Base-by-base conservation (phyloP, 2,888 invertebrate species). In the Automeris io region DNA sequence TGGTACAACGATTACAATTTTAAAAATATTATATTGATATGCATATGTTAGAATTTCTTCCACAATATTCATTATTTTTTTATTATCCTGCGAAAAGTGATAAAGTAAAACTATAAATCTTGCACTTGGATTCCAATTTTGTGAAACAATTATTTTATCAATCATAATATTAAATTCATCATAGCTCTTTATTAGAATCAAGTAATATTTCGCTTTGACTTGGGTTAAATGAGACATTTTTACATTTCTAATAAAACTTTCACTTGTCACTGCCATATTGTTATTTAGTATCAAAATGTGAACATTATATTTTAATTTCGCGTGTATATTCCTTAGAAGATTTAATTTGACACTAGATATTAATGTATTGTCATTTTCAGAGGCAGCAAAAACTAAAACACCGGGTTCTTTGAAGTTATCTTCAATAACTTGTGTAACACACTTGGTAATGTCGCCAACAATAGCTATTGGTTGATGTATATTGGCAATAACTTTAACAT, bases 71-170 rank as follows among this genome's bases (percentile, higher is more conserved):
- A 57, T 48, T 39, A 67, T 64, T 2, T 32, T 23, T 24, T 42
- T 38, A 7, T 62, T 49, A 6, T 45, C 44, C 4, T 7, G 1
- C 3, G 42, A 43, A 35, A 70, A 57, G 33, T 65, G 54, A n/a
- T 73, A 63, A 2, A 78, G 58, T 22, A 82, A 45, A 31, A 85
- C 55, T 13, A 82, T 54, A 16, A 82, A 74, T 37, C 70, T 66
- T 0, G 80, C 82, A 22, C 49, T 50, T 3, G 85, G 81, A 40
- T 82, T 81, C 85, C 85, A 85, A 42, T 57, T 71, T n/a, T 69
- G 56, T 1, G 72, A 61, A 18, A 65, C 51, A 29, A 16, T 16
- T 2, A 16, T 13, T 29, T 29, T 29, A 8, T 16, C 4, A 29
- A 29, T 4, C 1, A 13, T 16, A 9, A 16, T 8, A 29, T 1